Conservation (phyloP, 2,113 vertebrate species). For the Onychorhynchus coronatus region DNA sequence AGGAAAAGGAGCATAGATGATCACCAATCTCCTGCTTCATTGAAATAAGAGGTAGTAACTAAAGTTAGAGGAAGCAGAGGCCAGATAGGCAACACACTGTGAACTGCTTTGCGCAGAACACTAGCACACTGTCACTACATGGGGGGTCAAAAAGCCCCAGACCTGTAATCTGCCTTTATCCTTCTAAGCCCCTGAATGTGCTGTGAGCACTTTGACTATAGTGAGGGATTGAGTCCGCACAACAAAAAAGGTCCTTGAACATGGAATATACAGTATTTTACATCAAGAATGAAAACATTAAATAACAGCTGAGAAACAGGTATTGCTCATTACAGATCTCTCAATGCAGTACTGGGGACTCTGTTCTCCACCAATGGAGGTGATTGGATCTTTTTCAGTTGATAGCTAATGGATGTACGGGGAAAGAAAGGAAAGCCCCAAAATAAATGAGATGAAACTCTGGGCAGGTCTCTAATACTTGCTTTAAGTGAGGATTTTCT, state of each 20-base stretch:
- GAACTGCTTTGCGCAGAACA: neutral
- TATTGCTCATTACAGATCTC: neutral
- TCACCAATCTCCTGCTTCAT: neutral
- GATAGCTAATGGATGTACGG: neutral
- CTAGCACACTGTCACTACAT: rapidly evolving
- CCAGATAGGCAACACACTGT: neutral
- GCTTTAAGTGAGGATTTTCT: neutral
- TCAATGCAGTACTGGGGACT: neutral
- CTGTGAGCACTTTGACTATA: neutral
- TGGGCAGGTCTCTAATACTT: neutral
- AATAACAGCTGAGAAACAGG: neutral
- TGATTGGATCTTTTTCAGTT: neutral
- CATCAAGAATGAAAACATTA: neutral
- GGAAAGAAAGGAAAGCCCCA: neutral
- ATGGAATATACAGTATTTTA: neutral
- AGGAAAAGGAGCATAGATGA: neutral
- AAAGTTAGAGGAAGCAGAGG: neutral
- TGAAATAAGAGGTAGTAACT: neutral
- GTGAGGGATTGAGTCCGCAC: neutral
- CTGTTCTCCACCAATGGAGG: neutral
- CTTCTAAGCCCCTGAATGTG: neutral
- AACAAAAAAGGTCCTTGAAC: neutral
- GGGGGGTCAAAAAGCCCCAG: neutral
- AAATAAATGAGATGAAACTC: neutral
- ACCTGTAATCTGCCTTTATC: neutral